Evolutionary conservation across 2,113 vertebrate genomes (phyloP).

Genomic region (Synchiropus splendidus): DNA sequence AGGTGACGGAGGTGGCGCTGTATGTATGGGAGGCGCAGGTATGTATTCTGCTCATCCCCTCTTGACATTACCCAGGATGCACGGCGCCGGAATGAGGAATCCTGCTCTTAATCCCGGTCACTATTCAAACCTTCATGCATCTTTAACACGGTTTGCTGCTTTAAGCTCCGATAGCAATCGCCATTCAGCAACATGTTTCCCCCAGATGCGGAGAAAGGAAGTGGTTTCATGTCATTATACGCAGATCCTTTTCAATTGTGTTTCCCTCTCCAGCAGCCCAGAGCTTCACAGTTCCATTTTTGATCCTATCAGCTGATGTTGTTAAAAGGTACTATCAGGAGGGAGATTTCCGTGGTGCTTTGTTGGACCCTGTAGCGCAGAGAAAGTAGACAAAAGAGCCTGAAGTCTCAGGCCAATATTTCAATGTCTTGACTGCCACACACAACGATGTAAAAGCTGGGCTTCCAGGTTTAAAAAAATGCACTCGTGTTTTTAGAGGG

Average conservation of each 20-base stretch:
- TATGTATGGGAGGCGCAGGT: conserved; percentile 42
- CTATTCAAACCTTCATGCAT: conserved; percentile 46
- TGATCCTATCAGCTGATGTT: conserved; percentile 9
- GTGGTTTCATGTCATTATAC: conserved; percentile 27
- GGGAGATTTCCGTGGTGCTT: too few species aligned
- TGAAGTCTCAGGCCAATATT: too few species aligned
- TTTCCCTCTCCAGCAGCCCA: conserved; percentile 6
- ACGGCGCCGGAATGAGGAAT: conserved; percentile 33
- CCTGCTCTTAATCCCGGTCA: conserved; percentile 47
- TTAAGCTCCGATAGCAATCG: conserved; percentile 42
- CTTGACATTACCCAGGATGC: conserved; percentile 40
- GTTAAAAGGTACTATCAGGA: background rate
- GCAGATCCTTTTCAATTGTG: conserved; percentile 13
- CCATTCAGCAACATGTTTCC: conserved; percentile 12
- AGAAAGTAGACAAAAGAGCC: too few species aligned
- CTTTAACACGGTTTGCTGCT: conserved; percentile 29
- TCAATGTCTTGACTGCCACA: too few species aligned
- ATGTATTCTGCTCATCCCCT: conserved; percentile 53
- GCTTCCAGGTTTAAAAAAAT: too few species aligned
- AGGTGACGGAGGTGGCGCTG: conserved; percentile 46
- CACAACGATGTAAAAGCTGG: too few species aligned
- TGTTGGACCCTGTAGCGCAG: too few species aligned
- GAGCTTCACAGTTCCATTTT: conserved; percentile 6
- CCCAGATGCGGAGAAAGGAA: conserved; percentile 26
- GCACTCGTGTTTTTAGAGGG: too few species aligned